Percentiles rank a stretch among this genome's conserved stretches.
Evolutionary conservation across 2,113 vertebrate species (phyloP).

Genomic region (Ctenomys sociabilis): DNA sequence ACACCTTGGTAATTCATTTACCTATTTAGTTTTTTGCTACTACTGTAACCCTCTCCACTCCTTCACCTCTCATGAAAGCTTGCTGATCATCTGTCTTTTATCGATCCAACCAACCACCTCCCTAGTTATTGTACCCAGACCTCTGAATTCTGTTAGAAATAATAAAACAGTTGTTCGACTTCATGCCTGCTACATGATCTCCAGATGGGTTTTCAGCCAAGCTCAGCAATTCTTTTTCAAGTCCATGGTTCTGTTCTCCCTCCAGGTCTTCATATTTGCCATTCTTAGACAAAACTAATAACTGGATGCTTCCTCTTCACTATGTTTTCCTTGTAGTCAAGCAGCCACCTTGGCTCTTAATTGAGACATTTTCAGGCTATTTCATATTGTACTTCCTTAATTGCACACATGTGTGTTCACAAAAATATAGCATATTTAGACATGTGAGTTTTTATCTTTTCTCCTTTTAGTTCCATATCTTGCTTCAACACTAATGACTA

Average conservation of each 20-base stretch:
- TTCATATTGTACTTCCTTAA: background rate
- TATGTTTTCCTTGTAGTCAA: background rate
- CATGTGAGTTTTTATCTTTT: background rate
- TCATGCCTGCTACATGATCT: conserved; percentile 31
- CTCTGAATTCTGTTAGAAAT: conserved; percentile 56
- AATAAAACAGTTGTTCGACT: conserved; percentile 59
- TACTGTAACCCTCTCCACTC: background rate
- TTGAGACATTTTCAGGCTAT: background rate
- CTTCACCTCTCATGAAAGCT: conserved; percentile 12
- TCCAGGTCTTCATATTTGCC: conserved; percentile 10
- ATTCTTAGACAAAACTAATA: conserved; percentile 52
- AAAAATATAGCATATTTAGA: background rate
- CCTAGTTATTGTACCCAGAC: conserved; percentile 21
- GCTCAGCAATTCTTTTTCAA: conserved; percentile 60
- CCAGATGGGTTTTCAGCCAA: conserved; percentile 66
- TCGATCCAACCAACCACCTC: background rate
- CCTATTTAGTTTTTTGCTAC: background rate
- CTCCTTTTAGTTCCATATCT: background rate
- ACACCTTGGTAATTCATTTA: background rate
- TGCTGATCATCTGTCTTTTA: conserved; percentile 20
- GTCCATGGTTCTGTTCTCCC: conserved; percentile 12
- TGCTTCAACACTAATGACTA: background rate
- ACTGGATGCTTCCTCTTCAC: background rate
- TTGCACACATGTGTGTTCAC: background rate
- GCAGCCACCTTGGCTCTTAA: conserved; percentile 23